These are phyloP conservation scores for Bicyclus anynana DNA, from an alignment of 1,140 invertebrate genomes.

Conservation along the genomic window DNA sequence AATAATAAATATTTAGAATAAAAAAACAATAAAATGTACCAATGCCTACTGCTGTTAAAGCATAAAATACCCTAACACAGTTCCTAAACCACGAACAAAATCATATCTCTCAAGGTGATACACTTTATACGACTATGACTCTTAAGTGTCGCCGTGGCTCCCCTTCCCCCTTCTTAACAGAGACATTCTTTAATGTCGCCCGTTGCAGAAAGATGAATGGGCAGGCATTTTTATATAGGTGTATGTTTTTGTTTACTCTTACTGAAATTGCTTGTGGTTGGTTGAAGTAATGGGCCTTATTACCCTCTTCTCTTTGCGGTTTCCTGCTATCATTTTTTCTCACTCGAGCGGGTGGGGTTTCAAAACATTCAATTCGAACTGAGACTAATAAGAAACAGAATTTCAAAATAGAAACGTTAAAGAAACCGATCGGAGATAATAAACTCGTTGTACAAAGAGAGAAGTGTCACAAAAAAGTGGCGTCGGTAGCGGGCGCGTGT, in stretches of 20 bases:
- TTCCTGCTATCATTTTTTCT: constrained; percentile 37
- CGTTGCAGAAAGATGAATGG: constrained; percentile 73
- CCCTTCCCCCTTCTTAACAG: constrained; percentile 66
- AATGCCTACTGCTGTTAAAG: constrained; percentile 30
- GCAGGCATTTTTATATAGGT: constrained; percentile 68
- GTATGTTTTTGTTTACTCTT: constrained; percentile 67
- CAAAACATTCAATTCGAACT: constrained; percentile 16
- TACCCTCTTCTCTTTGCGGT: constrained; percentile 53
- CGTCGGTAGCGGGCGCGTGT: constrained; percentile 70
- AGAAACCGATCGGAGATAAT: constrained; percentile 62
- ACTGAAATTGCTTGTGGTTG: constrained; percentile 65
- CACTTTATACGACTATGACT: constrained; percentile 50
- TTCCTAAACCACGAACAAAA: constrained; percentile 25
- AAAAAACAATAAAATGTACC: constrained; percentile 43
- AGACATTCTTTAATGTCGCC: constrained; percentile 74
- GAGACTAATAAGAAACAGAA: constrained; percentile 43
- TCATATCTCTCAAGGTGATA: constrained; percentile 21
- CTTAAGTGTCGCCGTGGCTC: constrained; percentile 32
- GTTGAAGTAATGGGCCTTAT: constrained; percentile 58
- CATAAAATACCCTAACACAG: constrained; percentile 36
- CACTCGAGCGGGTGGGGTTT: background rate
- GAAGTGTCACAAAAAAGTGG: constrained; percentile 70
- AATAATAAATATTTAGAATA: constrained; percentile 56
- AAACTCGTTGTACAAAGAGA: constrained; percentile 65
- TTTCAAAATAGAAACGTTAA: constrained; percentile 38